phyloP scores from a whole-genome alignment of 92 coral and sea anemone genomes.

The Isaurus tuberculatus region DNA sequence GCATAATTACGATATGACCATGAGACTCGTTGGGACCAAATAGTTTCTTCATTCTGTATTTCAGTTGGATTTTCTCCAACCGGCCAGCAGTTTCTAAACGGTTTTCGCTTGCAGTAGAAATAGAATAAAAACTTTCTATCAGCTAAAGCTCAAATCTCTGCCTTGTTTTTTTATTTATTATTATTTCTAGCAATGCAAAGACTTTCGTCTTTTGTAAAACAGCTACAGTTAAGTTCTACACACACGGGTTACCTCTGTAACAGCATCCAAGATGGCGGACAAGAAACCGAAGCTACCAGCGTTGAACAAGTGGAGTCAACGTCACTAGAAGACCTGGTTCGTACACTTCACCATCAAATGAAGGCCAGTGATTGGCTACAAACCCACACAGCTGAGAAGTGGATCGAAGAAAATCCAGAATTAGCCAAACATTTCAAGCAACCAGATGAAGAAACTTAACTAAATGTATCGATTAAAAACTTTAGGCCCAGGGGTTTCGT shows the following conservation, averaged over 20 bases:
- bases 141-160: no score
- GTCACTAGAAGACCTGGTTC: conserved; percentile 71
- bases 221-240: not conserved
- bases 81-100: no score
- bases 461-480: not conserved
- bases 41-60: no score
- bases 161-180: not conserved
- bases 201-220: not conserved
- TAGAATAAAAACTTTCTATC: no score
- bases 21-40: no score
- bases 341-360: conserved; percentile 62
- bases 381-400: conserved; percentile 82
- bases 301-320: conserved; percentile 1
- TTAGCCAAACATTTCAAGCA: conserved; percentile 66
- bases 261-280: not conserved
- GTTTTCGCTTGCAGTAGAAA: no score
- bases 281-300: not conserved
- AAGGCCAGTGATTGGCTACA: conserved; percentile 75
- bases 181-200: conserved; percentile 29
- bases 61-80: no score
- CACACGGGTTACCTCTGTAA: not conserved
- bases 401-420: conserved; percentile 83
- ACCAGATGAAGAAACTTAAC: not conserved
- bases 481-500: no score
- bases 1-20: no score